These are phyloP conservation scores for Sinhomidia bicolor DNA, from an alignment of 2,888 invertebrate genomes.

Conservation along the genomic window DNA sequence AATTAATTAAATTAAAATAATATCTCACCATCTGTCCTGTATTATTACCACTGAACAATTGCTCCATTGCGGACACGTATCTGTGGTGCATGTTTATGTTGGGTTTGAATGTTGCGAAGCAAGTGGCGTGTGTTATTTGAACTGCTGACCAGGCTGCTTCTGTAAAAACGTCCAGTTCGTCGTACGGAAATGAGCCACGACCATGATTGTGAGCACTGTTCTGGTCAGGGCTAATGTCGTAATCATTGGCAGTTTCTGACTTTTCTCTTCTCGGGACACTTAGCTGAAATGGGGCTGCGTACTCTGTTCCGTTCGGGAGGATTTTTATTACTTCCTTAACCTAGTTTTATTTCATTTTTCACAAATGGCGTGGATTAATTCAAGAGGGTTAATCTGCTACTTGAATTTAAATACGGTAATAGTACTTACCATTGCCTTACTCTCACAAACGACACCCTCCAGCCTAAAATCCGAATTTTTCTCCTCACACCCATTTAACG, in stretches of 20 bases:
- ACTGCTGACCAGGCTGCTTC: constrained; percentile 77
- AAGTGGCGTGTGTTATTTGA: constrained; percentile 74
- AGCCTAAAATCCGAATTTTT: constrained; percentile 68
- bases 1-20: constrained; percentile 14
- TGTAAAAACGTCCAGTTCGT: constrained; percentile 73
- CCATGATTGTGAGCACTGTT: not conserved
- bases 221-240: constrained; percentile 17
- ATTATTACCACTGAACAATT: constrained; percentile 73
- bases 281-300: constrained; percentile 56
- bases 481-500: constrained; percentile 71
- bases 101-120: constrained; percentile 76
- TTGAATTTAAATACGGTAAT: too few species aligned
- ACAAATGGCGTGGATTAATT: constrained; percentile 42
- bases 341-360: constrained; percentile 31
- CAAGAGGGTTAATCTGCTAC: too few species aligned
- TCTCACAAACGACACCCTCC: constrained; percentile 75
- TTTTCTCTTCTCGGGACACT: not conserved
- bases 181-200: constrained; percentile 60
- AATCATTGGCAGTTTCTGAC: not conserved
- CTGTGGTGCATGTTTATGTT: constrained; percentile 78
- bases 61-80: constrained; percentile 74
- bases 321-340: constrained; percentile 70
- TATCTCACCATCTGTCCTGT: constrained; percentile 70
- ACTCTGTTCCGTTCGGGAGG: constrained; percentile 64
- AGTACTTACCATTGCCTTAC: constrained; percentile 67